phyloP scores from a whole-genome alignment of 2,113 vertebrate genomes.

The Dromas ardeola region DNA sequence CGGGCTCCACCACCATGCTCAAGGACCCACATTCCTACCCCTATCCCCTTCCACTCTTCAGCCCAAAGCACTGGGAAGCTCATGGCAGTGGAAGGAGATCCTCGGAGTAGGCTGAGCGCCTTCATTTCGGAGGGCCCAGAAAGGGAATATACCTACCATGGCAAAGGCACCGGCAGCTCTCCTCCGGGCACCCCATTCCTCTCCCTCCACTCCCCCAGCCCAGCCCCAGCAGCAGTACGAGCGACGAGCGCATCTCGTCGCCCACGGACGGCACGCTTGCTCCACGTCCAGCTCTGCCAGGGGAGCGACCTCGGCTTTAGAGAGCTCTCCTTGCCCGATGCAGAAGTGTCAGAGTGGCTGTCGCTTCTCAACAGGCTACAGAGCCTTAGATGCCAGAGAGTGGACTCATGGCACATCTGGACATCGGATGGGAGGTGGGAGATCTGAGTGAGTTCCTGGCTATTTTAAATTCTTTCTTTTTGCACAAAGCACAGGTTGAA shows the following conservation, averaged over 20 bases:
- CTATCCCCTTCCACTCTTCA: neutral
- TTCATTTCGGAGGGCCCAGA: neutral
- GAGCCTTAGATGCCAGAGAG: neutral
- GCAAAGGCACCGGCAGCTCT: neutral
- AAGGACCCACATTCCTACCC: neutral
- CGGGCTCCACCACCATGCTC: fast-evolving
- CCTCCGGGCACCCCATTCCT: neutral
- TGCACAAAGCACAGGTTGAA: neutral
- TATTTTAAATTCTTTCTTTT: neutral
- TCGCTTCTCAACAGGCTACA: neutral
- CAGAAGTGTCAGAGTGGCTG: conserved; percentile 12
- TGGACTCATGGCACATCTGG: neutral
- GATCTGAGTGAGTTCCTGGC: neutral
- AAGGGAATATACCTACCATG: conserved; percentile 14
- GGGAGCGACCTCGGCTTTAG: neutral
- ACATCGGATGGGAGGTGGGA: neutral
- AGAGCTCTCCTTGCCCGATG: neutral
- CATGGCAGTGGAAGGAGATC: neutral
- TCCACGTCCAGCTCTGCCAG: neutral
- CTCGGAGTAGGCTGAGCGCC: fast-evolving
- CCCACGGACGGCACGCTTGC: neutral
- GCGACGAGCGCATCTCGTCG: fast-evolving
- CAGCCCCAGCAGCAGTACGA: neutral
- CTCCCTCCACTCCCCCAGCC: neutral
- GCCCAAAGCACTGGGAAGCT: neutral